Evolutionary conservation across 1,140 invertebrate genomes (phyloP).

Genomic region (Hormaphis cornu): DNA sequence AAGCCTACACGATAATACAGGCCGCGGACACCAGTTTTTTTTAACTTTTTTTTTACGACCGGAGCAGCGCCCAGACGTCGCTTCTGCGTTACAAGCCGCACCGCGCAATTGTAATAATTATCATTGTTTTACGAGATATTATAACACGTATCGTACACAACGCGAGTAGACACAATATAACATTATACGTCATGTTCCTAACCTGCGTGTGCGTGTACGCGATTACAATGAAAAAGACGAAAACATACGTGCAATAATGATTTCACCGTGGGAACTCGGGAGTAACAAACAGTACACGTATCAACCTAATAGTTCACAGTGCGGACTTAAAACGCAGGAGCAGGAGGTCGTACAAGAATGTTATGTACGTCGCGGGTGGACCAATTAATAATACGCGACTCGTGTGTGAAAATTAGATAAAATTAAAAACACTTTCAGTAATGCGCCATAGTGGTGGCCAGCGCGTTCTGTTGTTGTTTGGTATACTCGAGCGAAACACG

Average conservation of each 20-base stretch:
- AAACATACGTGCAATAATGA: background rate
- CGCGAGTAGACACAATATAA: too few species aligned
- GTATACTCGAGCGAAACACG: background rate
- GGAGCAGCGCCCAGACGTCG: too few species aligned
- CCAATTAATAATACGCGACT: background rate
- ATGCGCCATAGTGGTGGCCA: background rate
- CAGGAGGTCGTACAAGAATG: background rate
- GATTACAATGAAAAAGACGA: slow-evolving; percentile 9
- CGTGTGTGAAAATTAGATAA: slow-evolving; percentile 27
- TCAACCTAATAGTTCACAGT: slow-evolving; percentile 24
- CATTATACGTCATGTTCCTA: too few species aligned
- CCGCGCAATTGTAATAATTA: too few species aligned
- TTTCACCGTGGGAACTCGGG: slow-evolving; percentile 9
- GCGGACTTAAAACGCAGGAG: too few species aligned
- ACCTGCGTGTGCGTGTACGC: background rate
- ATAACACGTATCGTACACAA: too few species aligned
- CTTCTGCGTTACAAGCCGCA: too few species aligned
- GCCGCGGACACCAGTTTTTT: too few species aligned
- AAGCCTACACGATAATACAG: too few species aligned
- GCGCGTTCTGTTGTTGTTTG: background rate
- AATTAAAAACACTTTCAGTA: slow-evolving; percentile 26
- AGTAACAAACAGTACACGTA: background rate
- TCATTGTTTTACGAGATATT: too few species aligned
- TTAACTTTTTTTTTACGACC: too few species aligned
- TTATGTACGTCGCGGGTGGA: background rate